Base-by-base conservation (phyloP, 2,113 vertebrate genomes). In the Cheilinus undulatus region DNA sequence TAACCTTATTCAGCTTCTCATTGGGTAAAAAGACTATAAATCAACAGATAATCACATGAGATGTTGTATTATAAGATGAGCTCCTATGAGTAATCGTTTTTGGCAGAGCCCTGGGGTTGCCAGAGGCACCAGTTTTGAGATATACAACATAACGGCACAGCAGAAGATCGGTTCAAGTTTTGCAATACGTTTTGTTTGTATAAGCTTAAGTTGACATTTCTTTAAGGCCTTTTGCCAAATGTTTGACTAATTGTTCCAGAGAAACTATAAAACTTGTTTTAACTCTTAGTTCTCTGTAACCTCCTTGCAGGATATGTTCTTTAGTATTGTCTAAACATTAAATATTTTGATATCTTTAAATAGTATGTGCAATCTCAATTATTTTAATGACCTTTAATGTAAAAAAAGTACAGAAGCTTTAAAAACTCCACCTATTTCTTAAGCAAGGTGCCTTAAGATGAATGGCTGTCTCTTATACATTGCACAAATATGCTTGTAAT, bases 141-240 rank as follows among this genome's bases (percentile, higher is more conserved):
- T 26, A 51, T 48, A 72, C 30, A 78, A 57, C 69, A 54, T 53
- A 7, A 49, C 22, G 30, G 32, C 53, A 56, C 3, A n/a, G 26
- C 7, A 42, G 26, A 26, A 42, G 28, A n/a, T 51, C 28, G 51
- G 60, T 69, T 80, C 42, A 30, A 38, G 62, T 59, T 60, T 14
- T 27, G 17, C n/a, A 8, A 36, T 11, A 15, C n/a, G 3, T 34
- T 27, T 15, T 78, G 59, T 76, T 76, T 69, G 46, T n/a, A 28
- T 27, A 59, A 26, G 42, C 7, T 22, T 57, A 56, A 26, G 34
- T 43, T 12, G 51, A 34, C 7, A 46, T 11, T 62, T 42, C 9
- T 24, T 6, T 24, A 8, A 45, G 42, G 6, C 3, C n/a, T n/a
- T 34, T 10, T n/a, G 50, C n/a, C 14, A 76, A 61, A 69, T 2